Evolutionary conservation across 2,888 invertebrate genomes (phyloP), one percentile per base, ranked within the genome.

Genomic region (Cosmia pyralina): DNA sequence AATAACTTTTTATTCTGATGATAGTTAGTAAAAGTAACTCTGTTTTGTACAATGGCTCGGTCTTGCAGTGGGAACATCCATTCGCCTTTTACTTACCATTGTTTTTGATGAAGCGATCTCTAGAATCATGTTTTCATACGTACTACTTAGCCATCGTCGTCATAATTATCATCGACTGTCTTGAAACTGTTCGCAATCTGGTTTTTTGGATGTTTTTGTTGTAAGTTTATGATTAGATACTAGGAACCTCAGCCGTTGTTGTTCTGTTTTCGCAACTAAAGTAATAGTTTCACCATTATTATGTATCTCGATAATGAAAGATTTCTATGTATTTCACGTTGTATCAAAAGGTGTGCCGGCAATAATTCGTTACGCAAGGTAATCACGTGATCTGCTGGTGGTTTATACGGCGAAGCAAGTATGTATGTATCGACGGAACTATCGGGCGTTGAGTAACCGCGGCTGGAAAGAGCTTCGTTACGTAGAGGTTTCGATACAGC

Each of bases 401-500:
- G 92, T 93, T 75, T 92, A 91, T 92, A 88, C 83, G 84, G 88
- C 92, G 88, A 90, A 87, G 90, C 90, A 87, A 91, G 92, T 92
- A 91, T 91, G 92, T 92, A 92, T 93, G 92, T 94, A 95, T 94
- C 93, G 94, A 93, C 92, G 91, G 93, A 95, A 93, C 94, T 94
- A 95, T 95, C 92, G 91, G 90, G 92, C 92, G 92, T 96, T 96
- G 95, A 92, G 96, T 95, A 96, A 96, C 94, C 91, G 88, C 85
- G 85, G 90, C 89, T 95, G 93, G 95, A 95, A 95, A 95, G 94
- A 96, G 95, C 94, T 94, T 93, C 93, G 94, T 95, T 95, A 95
- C 95, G 95, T 95, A 94, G 93, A 94, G 90, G 94, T 95, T 95
- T 95, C 94, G 93, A 95, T 95, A 95, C 95, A 95, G 94, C 95